phyloP scores from a whole-genome alignment of 2,113 vertebrate genomes.

The Gymnobelideus leadbeateri region DNA sequence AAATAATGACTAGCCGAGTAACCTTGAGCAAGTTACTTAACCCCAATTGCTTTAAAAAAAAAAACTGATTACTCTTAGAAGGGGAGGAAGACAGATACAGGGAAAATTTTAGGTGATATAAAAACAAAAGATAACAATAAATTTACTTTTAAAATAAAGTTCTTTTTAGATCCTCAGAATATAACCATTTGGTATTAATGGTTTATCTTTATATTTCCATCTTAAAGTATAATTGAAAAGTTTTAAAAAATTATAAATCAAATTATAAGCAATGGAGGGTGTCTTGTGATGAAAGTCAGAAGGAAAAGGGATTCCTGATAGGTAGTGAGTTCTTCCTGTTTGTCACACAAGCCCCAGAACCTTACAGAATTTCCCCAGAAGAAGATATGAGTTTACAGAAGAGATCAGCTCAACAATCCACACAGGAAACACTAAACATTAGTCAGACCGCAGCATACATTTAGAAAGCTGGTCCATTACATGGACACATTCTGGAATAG shows the following conservation, averaged over 20 bases:
- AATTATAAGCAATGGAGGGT: background rate
- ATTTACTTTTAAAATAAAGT: background rate
- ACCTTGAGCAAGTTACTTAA: too few relatives aligned
- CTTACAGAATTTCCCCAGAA: background rate
- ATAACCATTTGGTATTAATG: background rate
- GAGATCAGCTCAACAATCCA: background rate
- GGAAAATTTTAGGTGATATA: background rate
- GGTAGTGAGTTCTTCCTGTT: background rate
- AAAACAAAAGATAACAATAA: background rate
- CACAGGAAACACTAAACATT: background rate
- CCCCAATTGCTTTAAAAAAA: too few relatives aligned
- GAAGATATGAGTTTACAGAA: background rate
- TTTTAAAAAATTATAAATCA: background rate
- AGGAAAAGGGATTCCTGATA: background rate
- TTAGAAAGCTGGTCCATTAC: background rate
- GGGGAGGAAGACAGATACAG: background rate
- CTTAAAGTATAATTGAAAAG: background rate
- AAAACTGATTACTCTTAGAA: background rate
- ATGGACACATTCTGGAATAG: background rate
- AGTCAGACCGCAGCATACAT: background rate
- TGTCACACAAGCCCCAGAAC: background rate
- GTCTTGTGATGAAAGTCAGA: background rate
- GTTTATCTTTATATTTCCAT: background rate
- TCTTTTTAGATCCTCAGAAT: background rate
- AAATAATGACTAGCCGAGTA: too few relatives aligned